Conservation (phyloP, 1,140 invertebrate species). For the Lucilia sericata region DNA sequence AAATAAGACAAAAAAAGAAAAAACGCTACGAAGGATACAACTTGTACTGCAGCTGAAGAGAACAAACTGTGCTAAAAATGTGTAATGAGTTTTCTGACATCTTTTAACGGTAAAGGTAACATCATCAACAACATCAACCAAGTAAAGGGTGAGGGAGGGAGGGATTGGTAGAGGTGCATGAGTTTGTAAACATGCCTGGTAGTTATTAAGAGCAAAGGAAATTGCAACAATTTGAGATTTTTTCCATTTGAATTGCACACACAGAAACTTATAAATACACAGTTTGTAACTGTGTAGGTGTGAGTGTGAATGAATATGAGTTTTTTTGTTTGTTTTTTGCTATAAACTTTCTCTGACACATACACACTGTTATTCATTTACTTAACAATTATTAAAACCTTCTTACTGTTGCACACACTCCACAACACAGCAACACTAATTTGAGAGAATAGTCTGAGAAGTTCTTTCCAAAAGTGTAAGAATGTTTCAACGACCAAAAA, state of each 20-base stretch:
- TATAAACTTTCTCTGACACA: too few relatives aligned
- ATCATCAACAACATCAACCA: neutral
- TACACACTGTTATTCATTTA: too few relatives aligned
- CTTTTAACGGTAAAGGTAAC: neutral
- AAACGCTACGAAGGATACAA: neutral
- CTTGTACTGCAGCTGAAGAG: neutral
- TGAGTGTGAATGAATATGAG: too few relatives aligned
- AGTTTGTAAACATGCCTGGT: slow-evolving; percentile 4
- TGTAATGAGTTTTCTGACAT: slow-evolving; percentile 40
- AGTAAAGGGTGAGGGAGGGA: too few relatives aligned
- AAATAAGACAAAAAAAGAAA: neutral
- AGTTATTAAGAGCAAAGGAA: slow-evolving; percentile 36
- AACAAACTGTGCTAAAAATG: slow-evolving; percentile 33
- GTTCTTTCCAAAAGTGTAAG: too few relatives aligned
- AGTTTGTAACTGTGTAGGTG: neutral
- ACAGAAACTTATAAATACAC: slow-evolving; percentile 2
- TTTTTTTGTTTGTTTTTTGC: too few relatives aligned
- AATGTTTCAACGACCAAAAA: too few relatives aligned
- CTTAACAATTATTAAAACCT: too few relatives aligned
- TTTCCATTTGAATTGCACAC: slow-evolving; percentile 35
- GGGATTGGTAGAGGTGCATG: neutral
- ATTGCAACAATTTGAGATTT: slow-evolving; percentile 36
- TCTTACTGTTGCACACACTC: too few relatives aligned
- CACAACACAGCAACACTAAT: too few relatives aligned
- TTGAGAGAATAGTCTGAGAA: too few relatives aligned